Evolutionary conservation across 2,113 vertebrate species (phyloP).

Genomic region (Oostethus manadensis): DNA sequence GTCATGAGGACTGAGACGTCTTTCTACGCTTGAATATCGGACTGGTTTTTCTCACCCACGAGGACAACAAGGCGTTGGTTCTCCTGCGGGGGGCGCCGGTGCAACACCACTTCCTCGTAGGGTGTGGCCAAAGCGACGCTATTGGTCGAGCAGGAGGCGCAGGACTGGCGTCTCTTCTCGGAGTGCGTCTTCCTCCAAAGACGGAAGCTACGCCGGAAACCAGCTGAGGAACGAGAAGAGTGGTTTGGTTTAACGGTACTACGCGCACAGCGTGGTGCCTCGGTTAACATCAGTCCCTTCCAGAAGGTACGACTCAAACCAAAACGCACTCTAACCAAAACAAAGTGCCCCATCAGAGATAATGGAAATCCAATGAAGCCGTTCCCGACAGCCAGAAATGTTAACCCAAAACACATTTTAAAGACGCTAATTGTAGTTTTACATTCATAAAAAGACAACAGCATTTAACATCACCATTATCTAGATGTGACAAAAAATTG

Average conservation of each 20-base stretch:
- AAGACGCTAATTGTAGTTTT: no score
- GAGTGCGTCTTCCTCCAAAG: conserved; percentile 77
- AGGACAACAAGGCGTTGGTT: conserved; percentile 80
- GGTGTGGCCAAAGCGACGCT: conserved; percentile 52
- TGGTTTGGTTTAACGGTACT: background rate
- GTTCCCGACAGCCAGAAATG: no score
- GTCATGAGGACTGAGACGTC: background rate
- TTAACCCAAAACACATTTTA: no score
- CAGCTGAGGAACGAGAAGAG: conserved; percentile 67
- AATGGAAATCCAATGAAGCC: no score
- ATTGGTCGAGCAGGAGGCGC: conserved; percentile 41
- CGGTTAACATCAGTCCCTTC: no score
- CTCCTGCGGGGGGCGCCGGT: conserved; percentile 77
- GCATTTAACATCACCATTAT: background rate
- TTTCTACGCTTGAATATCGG: background rate
- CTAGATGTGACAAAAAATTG: no score
- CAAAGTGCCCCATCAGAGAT: no score
- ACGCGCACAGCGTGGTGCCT: no score
- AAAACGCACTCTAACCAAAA: no score
- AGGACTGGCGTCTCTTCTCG: conserved; percentile 51
- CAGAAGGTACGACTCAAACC: no score
- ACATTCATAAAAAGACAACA: no score
- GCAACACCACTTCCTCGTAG: conserved; percentile 84
- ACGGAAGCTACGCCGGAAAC: conserved; percentile 86
- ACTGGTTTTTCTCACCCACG: conserved; percentile 68